Conservation (phyloP, 2,113 vertebrate genomes). For the Corvus hawaiiensis region DNA sequence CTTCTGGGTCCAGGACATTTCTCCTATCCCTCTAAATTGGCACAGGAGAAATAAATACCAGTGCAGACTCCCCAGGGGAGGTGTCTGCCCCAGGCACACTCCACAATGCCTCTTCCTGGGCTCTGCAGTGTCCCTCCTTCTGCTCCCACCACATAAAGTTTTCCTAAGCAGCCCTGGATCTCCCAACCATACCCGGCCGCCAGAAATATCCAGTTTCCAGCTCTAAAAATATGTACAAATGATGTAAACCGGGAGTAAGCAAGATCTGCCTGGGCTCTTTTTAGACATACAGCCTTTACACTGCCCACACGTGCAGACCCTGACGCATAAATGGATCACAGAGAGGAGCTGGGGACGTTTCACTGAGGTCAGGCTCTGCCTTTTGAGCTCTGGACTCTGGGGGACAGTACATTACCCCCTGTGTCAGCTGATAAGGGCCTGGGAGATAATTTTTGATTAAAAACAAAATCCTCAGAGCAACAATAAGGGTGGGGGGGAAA, state of each 20-base stretch:
- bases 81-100: not conserved
- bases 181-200: accelerated
- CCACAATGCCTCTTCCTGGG: not conserved
- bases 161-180: not conserved
- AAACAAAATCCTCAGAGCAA: not conserved
- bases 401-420: not conserved
- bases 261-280: not conserved
- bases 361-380: not conserved
- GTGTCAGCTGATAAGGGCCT: not conserved
- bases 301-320: not conserved
- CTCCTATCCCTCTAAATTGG: not conserved
- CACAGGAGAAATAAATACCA: not conserved
- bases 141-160: not conserved
- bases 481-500: too few species aligned
- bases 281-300: not conserved
- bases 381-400: not conserved
- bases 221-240: not conserved
- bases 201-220: not conserved
- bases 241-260: not conserved
- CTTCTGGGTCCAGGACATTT: not conserved
- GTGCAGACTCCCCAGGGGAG: accelerated
- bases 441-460: not conserved
- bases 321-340: not conserved
- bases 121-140: not conserved
- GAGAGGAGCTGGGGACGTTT: not conserved